A percentile compares a stretch with the other conserved stretches of the same genome.
Conservation (phyloP, 2,113 vertebrate genomes). For the Crotalus horridus region DNA sequence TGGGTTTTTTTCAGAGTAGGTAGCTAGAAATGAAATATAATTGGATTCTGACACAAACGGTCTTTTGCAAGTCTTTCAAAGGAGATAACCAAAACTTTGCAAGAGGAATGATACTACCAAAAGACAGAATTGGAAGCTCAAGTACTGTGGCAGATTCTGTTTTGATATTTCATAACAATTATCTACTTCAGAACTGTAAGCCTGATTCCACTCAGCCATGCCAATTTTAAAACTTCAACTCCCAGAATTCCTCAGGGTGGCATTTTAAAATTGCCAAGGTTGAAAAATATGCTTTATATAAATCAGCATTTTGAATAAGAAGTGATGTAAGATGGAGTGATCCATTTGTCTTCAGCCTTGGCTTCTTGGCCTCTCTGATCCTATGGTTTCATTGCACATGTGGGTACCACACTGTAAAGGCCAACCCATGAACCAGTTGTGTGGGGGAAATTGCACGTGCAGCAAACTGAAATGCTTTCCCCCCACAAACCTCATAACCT, state of each 20-base stretch:
- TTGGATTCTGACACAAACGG: too few species aligned
- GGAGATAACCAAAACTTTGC: constrained; percentile 70
- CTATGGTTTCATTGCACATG: neutral
- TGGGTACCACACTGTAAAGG: neutral
- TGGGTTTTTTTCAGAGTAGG: too few species aligned
- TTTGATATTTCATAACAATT: neutral
- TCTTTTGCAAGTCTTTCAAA: constrained; percentile 62
- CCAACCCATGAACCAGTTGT: neutral
- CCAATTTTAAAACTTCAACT: too few species aligned
- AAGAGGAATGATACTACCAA: constrained; percentile 73
- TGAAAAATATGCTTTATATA: neutral
- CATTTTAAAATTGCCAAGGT: too few species aligned
- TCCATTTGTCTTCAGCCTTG: neutral
- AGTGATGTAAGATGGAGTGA: neutral
- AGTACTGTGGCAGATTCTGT: constrained; percentile 40
- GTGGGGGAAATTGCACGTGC: too few species aligned
- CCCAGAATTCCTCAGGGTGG: too few species aligned
- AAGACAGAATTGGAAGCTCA: constrained; percentile 73
- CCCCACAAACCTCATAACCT: too few species aligned
- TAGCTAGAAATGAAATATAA: too few species aligned
- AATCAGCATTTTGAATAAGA: neutral
- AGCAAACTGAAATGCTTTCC: too few species aligned
- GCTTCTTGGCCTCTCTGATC: neutral
- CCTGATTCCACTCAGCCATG: neutral
- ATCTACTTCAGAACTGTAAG: neutral